Evolutionary conservation across 2,797 vertebrate genomes (phyloP).

Genomic region (Setipinna tenuifilis): DNA sequence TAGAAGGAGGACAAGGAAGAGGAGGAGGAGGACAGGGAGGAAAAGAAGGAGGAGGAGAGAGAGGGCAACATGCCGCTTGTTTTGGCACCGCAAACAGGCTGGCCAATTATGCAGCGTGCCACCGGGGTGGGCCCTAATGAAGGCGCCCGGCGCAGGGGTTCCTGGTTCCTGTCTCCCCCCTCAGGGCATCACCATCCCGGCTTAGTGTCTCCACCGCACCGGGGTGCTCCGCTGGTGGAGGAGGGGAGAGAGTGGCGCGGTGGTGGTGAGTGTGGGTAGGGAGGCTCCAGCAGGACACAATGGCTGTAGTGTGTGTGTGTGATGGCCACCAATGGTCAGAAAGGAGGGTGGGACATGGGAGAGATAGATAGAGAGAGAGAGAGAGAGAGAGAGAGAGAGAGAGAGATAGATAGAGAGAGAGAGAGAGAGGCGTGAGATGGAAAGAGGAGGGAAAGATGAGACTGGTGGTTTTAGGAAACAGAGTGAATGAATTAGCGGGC

Average conservation of each 20-base stretch:
- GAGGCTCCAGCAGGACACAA: neutral
- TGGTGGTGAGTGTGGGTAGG: neutral
- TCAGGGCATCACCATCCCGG: neutral
- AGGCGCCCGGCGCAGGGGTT: neutral
- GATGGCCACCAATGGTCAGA: no score
- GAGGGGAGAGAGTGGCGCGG: neutral
- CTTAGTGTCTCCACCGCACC: neutral
- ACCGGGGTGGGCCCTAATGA: neutral
- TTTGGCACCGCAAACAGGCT: neutral
- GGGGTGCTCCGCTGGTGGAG: neutral
- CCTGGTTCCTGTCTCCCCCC: neutral
- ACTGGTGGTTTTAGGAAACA: no score
- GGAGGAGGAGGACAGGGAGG: neutral
- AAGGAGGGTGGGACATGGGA: no score
- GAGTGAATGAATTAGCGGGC: no score
- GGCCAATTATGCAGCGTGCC: neutral
- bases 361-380: no score
- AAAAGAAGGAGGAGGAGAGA: neutral
- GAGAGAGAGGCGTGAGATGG: no score
- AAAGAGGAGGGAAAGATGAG: no score
- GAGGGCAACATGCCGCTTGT: no score
- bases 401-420: no score
- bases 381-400: no score
- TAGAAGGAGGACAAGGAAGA: neutral
- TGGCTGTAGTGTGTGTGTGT: neutral